Conservation (phyloP, 2,113 vertebrate species). For the Lonchura striata region DNA sequence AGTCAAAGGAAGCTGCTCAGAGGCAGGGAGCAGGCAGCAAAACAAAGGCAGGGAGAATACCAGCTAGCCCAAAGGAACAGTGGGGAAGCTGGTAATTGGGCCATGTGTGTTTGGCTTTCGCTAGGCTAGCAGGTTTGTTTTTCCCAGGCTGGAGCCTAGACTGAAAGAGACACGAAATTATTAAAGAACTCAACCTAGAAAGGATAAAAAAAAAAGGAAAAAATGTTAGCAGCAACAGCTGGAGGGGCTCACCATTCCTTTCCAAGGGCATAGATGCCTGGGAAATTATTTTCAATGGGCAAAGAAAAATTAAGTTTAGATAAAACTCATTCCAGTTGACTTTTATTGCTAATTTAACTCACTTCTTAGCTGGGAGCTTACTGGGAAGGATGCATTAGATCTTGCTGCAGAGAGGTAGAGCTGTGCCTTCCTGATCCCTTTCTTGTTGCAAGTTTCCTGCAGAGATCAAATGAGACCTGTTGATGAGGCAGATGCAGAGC, state of each 20-base stretch:
- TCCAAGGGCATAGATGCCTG: not conserved
- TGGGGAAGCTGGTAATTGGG: constrained; percentile 68
- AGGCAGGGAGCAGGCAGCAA: constrained; percentile 32
- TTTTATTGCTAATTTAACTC: not conserved
- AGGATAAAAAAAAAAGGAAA: not conserved
- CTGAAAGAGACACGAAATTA: constrained; percentile 43
- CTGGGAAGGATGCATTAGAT: not conserved
- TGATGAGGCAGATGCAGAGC: not conserved
- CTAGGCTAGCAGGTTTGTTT: constrained; percentile 63
- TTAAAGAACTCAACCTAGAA: constrained; percentile 43
- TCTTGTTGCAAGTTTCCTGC: not conserved
- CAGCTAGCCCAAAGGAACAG: constrained; percentile 57
- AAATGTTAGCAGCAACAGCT: not conserved
- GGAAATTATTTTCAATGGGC: not conserved
- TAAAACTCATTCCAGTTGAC: not conserved
- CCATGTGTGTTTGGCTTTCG: constrained; percentile 41
- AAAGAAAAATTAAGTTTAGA: not conserved
- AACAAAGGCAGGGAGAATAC: constrained; percentile 62
- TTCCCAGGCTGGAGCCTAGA: constrained; percentile 59
- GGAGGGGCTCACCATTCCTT: not conserved
- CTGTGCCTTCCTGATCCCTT: not conserved
- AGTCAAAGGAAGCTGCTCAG: constrained; percentile 39
- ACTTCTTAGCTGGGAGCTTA: not conserved
- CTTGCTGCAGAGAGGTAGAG: not conserved
- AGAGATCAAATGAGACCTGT: not conserved